These are phyloP conservation scores for Hycleus phaleratus DNA, from an alignment of 1,140 invertebrate species.

Conservation along the genomic window DNA sequence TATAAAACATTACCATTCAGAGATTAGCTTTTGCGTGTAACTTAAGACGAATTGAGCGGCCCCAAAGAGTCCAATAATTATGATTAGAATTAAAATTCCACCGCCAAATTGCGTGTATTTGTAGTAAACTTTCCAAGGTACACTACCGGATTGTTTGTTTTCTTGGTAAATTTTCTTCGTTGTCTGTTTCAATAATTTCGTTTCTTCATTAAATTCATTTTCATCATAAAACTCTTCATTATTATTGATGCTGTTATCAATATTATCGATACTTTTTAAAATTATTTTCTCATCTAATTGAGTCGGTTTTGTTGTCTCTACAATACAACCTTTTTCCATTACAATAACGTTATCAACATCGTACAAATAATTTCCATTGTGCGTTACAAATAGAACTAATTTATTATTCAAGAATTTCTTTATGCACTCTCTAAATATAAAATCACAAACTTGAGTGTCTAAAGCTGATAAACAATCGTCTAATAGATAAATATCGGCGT, in stretches of 20 bases:
- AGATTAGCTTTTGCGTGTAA: constrained; percentile 23
- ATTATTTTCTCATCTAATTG: constrained; percentile 19
- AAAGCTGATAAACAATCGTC: constrained; percentile 78
- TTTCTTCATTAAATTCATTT: constrained; percentile 4
- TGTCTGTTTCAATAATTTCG: constrained; percentile 6
- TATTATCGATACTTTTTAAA: constrained; percentile 18
- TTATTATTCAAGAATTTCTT: constrained; percentile 59
- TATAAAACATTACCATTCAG: constrained; percentile 19
- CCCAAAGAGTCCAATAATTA: constrained; percentile 10
- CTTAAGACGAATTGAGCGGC: constrained; percentile 15
- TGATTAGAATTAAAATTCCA: constrained; percentile 13
- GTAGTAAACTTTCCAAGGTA: constrained; percentile 21
- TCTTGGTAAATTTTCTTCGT: constrained; percentile 22
- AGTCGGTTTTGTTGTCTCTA: constrained; percentile 18
- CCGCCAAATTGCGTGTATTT: constrained; percentile 28
- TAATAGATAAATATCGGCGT: constrained; percentile 67
- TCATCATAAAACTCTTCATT: neutral
- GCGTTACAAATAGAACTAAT: constrained; percentile 67
- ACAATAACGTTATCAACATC: constrained; percentile 61
- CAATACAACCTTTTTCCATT: constrained; percentile 49
- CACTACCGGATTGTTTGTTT: constrained; percentile 24
- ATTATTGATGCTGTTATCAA: constrained; percentile 2
- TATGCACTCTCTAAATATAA: constrained; percentile 68
- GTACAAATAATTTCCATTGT: constrained; percentile 77
- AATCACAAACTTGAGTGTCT: constrained; percentile 69